A percentile compares a stretch with the other conserved stretches of the same genome.
These are phyloP conservation scores for Germaria angustata DNA, from an alignment of 2,888 invertebrate genomes.

Conservation along the genomic window DNA sequence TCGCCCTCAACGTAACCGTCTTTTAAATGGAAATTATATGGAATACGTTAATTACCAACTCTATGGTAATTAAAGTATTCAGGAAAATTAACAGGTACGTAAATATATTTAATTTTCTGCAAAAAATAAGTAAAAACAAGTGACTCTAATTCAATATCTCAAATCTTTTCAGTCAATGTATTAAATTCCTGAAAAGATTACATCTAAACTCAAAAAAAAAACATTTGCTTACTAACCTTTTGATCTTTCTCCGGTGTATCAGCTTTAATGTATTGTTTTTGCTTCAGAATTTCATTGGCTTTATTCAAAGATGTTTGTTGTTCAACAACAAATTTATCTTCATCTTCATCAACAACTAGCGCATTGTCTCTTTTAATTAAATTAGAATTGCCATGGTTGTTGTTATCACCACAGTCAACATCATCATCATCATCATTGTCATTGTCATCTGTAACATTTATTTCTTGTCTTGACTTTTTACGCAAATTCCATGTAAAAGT, in stretches of 20 bases:
- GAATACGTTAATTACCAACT: too few relatives aligned
- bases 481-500: constrained; percentile 77
- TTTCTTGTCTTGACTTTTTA: constrained; percentile 74
- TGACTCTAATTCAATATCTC: too few relatives aligned
- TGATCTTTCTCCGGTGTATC: constrained; percentile 62
- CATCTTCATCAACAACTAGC: constrained; percentile 38
- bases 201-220: too few relatives aligned
- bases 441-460: constrained; percentile 66
- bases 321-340: constrained; percentile 10
- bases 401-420: background rate
- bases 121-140: too few relatives aligned
- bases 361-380: constrained; percentile 1
- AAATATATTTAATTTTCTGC: too few relatives aligned
- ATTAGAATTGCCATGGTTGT: background rate
- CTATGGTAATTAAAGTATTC: too few relatives aligned
- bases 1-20: too few relatives aligned
- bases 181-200: too few relatives aligned
- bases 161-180: too few relatives aligned
- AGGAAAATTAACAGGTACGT: too few relatives aligned
- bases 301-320: constrained; percentile 1
- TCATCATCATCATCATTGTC: background rate
- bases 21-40: too few relatives aligned
- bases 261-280: background rate
- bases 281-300: background rate
- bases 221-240: constrained; percentile 44